These are phyloP conservation scores for Passerculus sandwichensis DNA, from an alignment of 2,797 vertebrate species.

Conservation along the genomic window DNA sequence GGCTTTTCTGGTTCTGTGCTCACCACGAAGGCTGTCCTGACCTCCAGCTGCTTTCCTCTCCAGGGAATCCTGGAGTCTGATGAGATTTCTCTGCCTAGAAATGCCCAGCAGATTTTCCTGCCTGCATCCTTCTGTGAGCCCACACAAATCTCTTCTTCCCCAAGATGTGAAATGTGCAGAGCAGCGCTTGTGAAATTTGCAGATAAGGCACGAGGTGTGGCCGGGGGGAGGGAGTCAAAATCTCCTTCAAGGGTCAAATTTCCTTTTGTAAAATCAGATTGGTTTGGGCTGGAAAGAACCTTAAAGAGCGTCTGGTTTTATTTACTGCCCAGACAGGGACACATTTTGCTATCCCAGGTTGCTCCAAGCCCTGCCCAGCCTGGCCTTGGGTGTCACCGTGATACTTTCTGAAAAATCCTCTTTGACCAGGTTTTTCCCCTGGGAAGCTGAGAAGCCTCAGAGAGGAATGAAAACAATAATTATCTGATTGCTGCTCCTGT, in stretches of 20 bases:
- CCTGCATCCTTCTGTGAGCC: background rate
- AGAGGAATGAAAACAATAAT: too few species aligned
- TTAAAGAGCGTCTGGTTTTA: too few species aligned
- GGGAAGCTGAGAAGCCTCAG: too few species aligned
- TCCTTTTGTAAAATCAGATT: background rate
- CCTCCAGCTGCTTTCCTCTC: slow-evolving; percentile 1
- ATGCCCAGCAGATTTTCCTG: background rate
- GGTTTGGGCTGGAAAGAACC: background rate
- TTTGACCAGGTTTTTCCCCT: too few species aligned
- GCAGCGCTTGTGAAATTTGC: background rate
- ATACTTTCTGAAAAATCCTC: too few species aligned
- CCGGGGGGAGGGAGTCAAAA: background rate
- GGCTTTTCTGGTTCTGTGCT: background rate
- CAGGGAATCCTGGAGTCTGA: background rate
- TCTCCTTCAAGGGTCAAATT: background rate
- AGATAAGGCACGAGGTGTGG: background rate
- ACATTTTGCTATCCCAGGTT: background rate
- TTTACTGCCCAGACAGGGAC: too few species aligned
- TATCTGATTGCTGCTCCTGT: too few species aligned
- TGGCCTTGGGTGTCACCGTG: too few species aligned
- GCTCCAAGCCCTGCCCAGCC: background rate
- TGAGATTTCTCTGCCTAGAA: slow-evolving; percentile 25
- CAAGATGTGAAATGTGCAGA: background rate
- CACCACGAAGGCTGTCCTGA: background rate
- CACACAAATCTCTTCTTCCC: background rate